phyloP scores from a whole-genome alignment of 2,113 vertebrate species.

The Muscicapa adusta region DNA sequence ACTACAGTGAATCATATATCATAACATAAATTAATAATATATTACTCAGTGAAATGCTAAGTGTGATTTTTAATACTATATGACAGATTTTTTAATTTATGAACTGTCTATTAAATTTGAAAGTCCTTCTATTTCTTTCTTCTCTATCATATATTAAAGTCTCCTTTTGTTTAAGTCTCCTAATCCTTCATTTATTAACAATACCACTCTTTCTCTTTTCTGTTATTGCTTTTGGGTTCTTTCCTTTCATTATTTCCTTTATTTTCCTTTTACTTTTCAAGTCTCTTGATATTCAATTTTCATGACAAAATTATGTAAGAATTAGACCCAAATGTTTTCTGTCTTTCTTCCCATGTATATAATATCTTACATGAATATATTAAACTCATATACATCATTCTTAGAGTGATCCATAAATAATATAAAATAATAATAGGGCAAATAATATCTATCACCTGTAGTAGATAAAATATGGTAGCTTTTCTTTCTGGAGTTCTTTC shows the following conservation, averaged over 20 bases:
- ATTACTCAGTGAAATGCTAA: constrained; percentile 54
- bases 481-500: not conserved
- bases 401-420: constrained; percentile 6
- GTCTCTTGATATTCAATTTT: not conserved
- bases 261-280: constrained; percentile 31
- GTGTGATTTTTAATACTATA: constrained; percentile 59
- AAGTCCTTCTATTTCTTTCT: constrained; percentile 53
- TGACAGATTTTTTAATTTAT: constrained; percentile 62
- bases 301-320: constrained; percentile 25
- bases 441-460: constrained; percentile 19
- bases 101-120: constrained; percentile 61
- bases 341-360: not conserved
- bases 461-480: not conserved
- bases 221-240: constrained; percentile 32
- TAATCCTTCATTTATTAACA: constrained; percentile 65
- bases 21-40: constrained; percentile 58
- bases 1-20: constrained; percentile 50
- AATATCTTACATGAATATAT: constrained; percentile 24
- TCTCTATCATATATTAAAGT: constrained; percentile 55
- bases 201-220: constrained; percentile 25
- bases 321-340: constrained; percentile 27
- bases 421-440: constrained; percentile 15
- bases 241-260: constrained; percentile 1
- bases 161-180: constrained; percentile 46
- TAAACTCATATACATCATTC: not conserved